A percentile compares a stretch with the other conserved stretches of the same genome.
These are phyloP conservation scores for Corbicula japonica DNA, from an alignment of 2,888 invertebrate species.

Conservation along the genomic window DNA sequence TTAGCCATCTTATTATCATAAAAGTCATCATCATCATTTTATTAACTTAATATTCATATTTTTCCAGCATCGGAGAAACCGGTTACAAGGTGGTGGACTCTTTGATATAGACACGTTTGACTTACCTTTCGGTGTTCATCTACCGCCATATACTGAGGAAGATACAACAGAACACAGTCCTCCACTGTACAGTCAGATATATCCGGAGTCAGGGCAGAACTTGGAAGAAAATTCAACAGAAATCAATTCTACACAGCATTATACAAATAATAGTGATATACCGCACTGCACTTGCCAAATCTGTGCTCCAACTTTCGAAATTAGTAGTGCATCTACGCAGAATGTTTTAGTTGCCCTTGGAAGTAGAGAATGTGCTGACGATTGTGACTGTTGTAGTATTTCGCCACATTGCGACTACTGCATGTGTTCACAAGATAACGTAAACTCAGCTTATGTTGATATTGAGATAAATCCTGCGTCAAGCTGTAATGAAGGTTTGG, in stretches of 20 bases:
- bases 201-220: constrained; percentile 51
- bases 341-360: too few relatives aligned
- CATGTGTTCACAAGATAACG: constrained; percentile 15
- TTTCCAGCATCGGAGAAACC: constrained; percentile 50
- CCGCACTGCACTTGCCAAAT: constrained; percentile 19
- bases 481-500: neutral
- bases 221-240: constrained; percentile 21
- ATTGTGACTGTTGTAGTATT: constrained; percentile 35
- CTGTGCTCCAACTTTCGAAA: constrained; percentile 19
- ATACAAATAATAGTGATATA: neutral
- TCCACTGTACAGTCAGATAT: constrained; percentile 74
- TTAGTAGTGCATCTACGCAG: constrained; percentile 4
- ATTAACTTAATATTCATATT: neutral
- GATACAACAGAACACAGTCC: constrained; percentile 76
- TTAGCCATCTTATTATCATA: too few relatives aligned
- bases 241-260: constrained; percentile 24
- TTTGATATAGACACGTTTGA: constrained; percentile 76
- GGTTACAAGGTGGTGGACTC: constrained; percentile 47
- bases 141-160: constrained; percentile 75
- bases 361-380: neutral
- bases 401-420: constrained; percentile 30
- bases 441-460: constrained; percentile 23
- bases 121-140: constrained; percentile 77
- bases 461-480: constrained; percentile 2
- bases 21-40: too few relatives aligned